A percentile compares a stretch with the other conserved stretches of the same genome.
Evolutionary conservation across 2,113 vertebrate genomes (phyloP).

Genomic region (Raja brachyura): DNA sequence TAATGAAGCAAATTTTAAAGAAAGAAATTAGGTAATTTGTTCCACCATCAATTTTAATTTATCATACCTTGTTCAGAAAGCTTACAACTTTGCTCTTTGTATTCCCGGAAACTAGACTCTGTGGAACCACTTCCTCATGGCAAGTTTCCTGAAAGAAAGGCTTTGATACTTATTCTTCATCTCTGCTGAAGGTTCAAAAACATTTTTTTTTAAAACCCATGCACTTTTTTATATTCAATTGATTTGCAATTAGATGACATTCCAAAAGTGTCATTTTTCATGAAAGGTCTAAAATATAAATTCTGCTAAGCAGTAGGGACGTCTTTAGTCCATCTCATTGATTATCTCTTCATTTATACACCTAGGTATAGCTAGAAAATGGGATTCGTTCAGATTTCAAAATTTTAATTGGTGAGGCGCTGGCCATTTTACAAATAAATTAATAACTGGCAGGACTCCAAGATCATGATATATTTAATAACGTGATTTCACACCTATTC

Average conservation of each 20-base stretch:
- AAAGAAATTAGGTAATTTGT: background rate
- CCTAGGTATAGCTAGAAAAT: background rate
- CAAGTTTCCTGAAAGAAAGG: conserved; percentile 67
- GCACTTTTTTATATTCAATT: background rate
- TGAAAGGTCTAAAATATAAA: background rate
- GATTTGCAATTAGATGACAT: background rate
- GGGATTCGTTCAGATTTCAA: background rate
- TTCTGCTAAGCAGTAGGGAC: background rate
- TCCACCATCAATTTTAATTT: background rate
- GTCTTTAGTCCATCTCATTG: background rate
- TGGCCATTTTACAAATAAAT: background rate
- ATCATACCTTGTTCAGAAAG: conserved; percentile 82
- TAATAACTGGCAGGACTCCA: background rate
- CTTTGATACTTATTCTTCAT: background rate
- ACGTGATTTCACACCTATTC: background rate
- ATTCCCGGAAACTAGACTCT: conserved; percentile 73
- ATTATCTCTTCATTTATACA: background rate
- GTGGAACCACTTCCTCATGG: conserved; percentile 80
- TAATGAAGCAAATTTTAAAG: background rate
- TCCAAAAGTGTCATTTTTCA: background rate
- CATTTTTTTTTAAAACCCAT: background rate
- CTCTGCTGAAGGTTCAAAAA: background rate
- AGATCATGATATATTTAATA: background rate
- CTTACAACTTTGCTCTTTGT: conserved; percentile 73
- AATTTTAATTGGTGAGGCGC: background rate